Evolutionary conservation across 2,113 vertebrate species (phyloP), one percentile per base, ranked within the genome.

Genomic region (Chloropsis cyanopogon): DNA sequence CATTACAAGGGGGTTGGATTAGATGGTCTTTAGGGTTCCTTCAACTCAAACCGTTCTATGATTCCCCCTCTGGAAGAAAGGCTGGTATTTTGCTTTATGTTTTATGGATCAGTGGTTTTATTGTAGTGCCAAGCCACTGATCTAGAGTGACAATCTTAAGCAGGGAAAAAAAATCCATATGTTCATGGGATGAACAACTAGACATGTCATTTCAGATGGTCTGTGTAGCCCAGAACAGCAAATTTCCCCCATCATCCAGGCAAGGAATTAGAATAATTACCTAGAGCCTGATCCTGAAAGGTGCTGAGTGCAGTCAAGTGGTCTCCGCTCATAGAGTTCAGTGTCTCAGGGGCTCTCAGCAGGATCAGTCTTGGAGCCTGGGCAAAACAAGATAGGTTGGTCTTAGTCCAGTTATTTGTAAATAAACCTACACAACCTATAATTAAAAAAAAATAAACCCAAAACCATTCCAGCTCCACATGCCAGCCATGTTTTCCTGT

Each of bases 291-390:
- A 89, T 96, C 61, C 78, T 87, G 77, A 69, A 92, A 96, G 86
- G 77, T 79, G 86, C 89, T 82, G 81, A 49, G 61, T 69, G 91
- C 81, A 92, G 93, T 89, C 87, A 78, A 87, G 93, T 79, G 41
- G 65, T 93, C 84, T 94, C 78, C 0, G 0, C 86, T 96, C 94
- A 95, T 81, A 91, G 73, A 68, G 84, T 76, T 91, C 65, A 60
- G 86, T 79, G 39, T 65, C 86, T 83, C 92, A 78, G 86, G 25
- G 33, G n/a, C 1, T 92, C n/a, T 89, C 89, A 91, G 93, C 46
- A 95, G 69, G 49, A 64, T 92, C 91, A 96, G 83, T 64, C 80
- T 86, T 75, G 80, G 49, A 88, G 80, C 81, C 94, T 97, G 57
- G 28, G 22, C 19, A 91, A 95, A 94, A 84, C 19, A 93, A 91